These are phyloP conservation scores for Lophotriccus pileatus DNA, from an alignment of 2,797 vertebrate species.

Conservation along the genomic window DNA sequence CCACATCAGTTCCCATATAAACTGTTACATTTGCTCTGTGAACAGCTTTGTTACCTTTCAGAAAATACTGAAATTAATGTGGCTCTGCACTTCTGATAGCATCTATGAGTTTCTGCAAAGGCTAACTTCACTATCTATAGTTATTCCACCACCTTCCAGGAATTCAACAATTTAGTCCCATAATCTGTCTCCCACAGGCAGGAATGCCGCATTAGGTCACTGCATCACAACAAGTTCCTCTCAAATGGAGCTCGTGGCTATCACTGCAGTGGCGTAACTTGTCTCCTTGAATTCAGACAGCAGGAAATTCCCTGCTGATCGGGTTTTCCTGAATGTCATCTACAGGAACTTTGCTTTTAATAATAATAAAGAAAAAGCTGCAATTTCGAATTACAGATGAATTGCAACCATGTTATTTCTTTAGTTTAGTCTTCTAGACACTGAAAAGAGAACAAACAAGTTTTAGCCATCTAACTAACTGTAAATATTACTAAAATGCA, in stretches of 20 bases:
- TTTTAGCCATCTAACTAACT: neutral
- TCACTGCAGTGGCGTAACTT: conserved; percentile 16
- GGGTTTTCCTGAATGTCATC: conserved; percentile 65
- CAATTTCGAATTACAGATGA: conserved; percentile 49
- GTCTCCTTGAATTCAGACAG: conserved; percentile 61
- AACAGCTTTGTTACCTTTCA: neutral
- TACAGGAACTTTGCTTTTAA: conserved; percentile 50
- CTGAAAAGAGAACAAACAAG: neutral
- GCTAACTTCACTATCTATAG: conserved; percentile 15
- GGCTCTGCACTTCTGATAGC: neutral
- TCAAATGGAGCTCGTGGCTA: conserved; percentile 43
- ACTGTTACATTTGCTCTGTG: neutral
- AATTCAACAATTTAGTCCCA: conserved; percentile 27
- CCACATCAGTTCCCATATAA: neutral
- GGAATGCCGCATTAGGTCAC: conserved; percentile 37
- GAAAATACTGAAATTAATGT: neutral
- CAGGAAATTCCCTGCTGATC: conserved; percentile 71
- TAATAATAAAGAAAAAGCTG: conserved; percentile 31
- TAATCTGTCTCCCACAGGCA: conserved; percentile 62
- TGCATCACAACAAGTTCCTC: conserved; percentile 3
- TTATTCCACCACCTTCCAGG: conserved; percentile 48
- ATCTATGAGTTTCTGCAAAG: conserved; percentile 13
- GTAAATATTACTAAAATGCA: neutral
- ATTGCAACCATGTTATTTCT: neutral
- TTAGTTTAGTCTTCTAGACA: neutral